Evolutionary conservation across 2,888 invertebrate species (phyloP).

Genomic region (Pomacea canaliculata): DNA sequence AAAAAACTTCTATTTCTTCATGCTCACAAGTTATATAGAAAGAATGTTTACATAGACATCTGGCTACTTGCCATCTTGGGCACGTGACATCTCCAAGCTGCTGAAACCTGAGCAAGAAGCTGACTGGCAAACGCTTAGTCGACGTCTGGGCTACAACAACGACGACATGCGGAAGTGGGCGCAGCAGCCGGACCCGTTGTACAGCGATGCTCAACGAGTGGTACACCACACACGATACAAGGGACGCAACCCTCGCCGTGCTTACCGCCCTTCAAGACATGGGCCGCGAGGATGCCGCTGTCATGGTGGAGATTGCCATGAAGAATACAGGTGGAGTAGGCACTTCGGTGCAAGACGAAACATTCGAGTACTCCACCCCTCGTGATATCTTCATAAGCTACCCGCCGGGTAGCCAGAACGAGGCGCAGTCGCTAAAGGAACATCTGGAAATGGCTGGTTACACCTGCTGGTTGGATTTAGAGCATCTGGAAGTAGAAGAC

Average conservation of each 20-base stretch:
- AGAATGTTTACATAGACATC: conserved; percentile 49
- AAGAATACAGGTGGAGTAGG: conserved; percentile 56
- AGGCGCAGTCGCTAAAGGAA: conserved; percentile 59
- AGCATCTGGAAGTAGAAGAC: conserved; percentile 69
- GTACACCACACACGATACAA: conserved; percentile 64
- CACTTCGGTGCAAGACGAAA: conserved; percentile 45
- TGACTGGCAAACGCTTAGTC: conserved; percentile 65
- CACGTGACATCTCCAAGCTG: conserved; percentile 61
- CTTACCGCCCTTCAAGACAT: conserved; percentile 62
- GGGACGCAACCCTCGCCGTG: conserved; percentile 59
- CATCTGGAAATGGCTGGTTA: conserved; percentile 65
- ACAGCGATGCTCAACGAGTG: conserved; percentile 66
- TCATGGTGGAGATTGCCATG: conserved; percentile 64
- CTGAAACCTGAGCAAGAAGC: conserved; percentile 55
- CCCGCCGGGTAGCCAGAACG: conserved; percentile 65
- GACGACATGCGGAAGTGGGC: conserved; percentile 66
- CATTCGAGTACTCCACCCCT: conserved; percentile 39
- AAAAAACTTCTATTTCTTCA: not conserved
- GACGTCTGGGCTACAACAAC: conserved; percentile 62
- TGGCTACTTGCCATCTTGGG: conserved; percentile 65
- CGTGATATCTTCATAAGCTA: conserved; percentile 59
- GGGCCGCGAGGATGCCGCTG: conserved; percentile 59
- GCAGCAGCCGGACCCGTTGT: conserved; percentile 64
- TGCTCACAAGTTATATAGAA: too few species aligned
- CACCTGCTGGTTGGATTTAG: conserved; percentile 67